Base-by-base conservation (phyloP, 1,140 invertebrate species). In the Diploscapter pachys region DNA sequence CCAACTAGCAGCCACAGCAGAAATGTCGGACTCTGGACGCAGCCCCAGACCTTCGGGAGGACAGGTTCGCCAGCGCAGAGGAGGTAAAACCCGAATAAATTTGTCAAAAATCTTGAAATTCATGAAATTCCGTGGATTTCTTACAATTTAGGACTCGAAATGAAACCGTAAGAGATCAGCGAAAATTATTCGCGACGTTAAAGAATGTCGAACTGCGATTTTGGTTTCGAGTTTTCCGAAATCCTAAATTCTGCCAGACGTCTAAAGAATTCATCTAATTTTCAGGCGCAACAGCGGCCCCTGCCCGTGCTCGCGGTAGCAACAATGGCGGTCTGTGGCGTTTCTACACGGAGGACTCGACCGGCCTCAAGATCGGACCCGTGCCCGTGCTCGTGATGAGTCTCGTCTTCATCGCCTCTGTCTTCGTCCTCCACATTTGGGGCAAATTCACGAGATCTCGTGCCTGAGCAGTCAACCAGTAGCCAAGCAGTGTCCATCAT, bases 361-460 rank as follows among this genome's bases (percentile, higher is more conserved):
- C 96, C 79, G 97, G 97, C 83, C 96, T 99, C 80, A 99, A 99
- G 95, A 96, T 99, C 80, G 97, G 97, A 76, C 97, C 97, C 80
- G 95, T 99, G 78, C 97, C 97, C 83, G 97, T 99, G 11, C 89
- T 99, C 82, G 96, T 99, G 9, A 98, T 99, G 94, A 98, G 95
- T 72, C 89, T 99, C 11, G 90, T 98, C 4, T 99, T 99, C 88
- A 99, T 99, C 85, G 96, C 96, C 53, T 98, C 95, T 64, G 97
- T 99, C 51, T 99, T 99, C 87, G 96, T 99, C 93, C 90, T 99
- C 77, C 97, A 99, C 89, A 99, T 99, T 85, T 99, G 96, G 96
- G 96, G 96, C 87, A 99, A 99, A 90, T 99, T 98, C 88, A 98
- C 93, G 63, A 72, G 79, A 63, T 75, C 59, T 59, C 76, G 74